Evolutionary conservation across 2,113 vertebrate species (phyloP).

Genomic region (Xiphophorus couchianus): DNA sequence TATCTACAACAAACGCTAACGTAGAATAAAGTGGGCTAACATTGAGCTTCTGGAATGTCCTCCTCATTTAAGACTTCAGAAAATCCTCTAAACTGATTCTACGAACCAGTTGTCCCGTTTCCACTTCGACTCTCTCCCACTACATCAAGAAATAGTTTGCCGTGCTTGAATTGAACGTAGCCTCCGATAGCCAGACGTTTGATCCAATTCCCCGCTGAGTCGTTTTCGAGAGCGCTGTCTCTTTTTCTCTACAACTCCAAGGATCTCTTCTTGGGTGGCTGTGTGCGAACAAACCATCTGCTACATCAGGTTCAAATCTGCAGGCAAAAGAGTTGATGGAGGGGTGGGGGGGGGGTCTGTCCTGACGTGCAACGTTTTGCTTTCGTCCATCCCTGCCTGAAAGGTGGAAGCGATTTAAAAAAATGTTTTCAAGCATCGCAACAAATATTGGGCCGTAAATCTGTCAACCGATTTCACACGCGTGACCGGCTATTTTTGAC

Average conservation of each 20-base stretch:
- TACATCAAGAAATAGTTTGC: background rate
- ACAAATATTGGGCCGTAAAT: constrained; percentile 1
- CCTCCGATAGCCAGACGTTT: background rate
- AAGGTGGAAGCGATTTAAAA: background rate
- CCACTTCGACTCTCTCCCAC: background rate
- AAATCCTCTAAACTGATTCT: background rate
- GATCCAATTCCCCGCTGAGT: background rate
- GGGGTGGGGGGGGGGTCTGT: background rate
- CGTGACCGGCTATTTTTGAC: background rate
- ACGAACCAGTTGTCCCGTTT: background rate
- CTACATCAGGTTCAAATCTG: constrained; percentile 6
- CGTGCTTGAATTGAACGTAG: background rate
- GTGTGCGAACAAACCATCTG: constrained; percentile 2
- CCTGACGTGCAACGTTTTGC: background rate
- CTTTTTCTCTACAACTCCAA: background rate
- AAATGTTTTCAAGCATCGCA: background rate
- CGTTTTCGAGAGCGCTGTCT: too few relatives aligned
- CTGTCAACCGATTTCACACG: background rate
- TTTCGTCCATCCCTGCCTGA: constrained; percentile 9
- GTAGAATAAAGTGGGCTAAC: background rate
- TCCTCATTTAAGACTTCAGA: background rate
- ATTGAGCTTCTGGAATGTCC: background rate
- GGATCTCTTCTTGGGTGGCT: background rate
- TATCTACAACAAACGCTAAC: background rate
- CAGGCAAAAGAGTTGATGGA: background rate